Evolutionary conservation across 2,113 vertebrate genomes (phyloP).

Genomic region (Xiphorhynchus elegans): DNA sequence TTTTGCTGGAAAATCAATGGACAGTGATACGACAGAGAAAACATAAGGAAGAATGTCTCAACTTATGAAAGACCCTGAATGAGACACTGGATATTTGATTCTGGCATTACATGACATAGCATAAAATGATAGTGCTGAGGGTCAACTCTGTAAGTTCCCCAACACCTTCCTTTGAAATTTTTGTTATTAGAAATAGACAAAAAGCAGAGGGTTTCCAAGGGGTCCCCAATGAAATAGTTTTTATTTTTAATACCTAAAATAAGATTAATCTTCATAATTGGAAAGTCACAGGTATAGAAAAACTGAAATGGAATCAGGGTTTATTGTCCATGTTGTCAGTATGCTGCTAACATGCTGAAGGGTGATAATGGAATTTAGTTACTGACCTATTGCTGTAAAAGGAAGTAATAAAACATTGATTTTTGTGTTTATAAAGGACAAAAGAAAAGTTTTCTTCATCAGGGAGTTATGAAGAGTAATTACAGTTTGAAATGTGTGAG

Average conservation of each 20-base stretch:
- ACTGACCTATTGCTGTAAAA: background rate
- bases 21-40: background rate
- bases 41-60: background rate
- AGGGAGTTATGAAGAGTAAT: background rate
- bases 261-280: background rate
- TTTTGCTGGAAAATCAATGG: background rate
- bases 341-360: background rate
- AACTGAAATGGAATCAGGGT: background rate
- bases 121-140: background rate
- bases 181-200: background rate
- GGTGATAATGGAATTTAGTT: background rate
- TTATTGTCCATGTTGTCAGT: background rate
- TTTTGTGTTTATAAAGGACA: background rate
- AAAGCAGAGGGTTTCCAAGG: background rate
- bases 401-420: background rate
- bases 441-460: background rate
- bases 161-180: background rate
- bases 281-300: background rate
- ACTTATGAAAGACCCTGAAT: background rate
- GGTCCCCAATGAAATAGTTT: background rate
- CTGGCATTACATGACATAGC: background rate
- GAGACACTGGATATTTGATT: background rate
- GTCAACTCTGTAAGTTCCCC: background rate
- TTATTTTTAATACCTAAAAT: background rate
- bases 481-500: background rate